Evolutionary conservation across 1,140 invertebrate species (phyloP), one percentile per base, ranked within the genome.

Genomic region (Sitophilus oryzae): DNA sequence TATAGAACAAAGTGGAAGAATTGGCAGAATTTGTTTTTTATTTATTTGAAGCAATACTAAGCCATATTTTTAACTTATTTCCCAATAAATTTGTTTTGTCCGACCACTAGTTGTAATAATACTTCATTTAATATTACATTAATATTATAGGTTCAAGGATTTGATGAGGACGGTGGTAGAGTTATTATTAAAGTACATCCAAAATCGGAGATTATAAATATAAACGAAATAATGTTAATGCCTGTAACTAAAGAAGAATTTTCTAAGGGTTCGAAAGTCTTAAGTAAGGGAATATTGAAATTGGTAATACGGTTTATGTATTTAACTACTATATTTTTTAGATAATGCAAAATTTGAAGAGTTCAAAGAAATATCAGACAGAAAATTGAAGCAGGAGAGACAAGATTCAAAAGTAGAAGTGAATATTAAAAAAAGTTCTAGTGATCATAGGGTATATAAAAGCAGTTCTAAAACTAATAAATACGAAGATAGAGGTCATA

Each of bases 151-250:
- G 79, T 95, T 15, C 79, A 88, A 66, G 88, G 89, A 20, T 79
- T 94, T 56, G 89, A 94, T 74, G 91, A 93, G 63, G 86, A 91
- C 61, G 84, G 84, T 53, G 85, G 85, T 0, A 76, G 91, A 52
- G 76, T 91, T 8, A 82, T 91, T 66, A 77, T 95, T 0, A 89
- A 89, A 76, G 75, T 93, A 56, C 76, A 86, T 15, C 73, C 91
- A 1, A 82, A 80, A 50, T 82, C 83, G 41, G 72, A 83, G 66
- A 80, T 76, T 15, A 75, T 88, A 34, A 84, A 83, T 21, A 70
- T 93, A 9, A 87, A 83, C 69, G 90, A 94, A 73, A 84, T 83
- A 60, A 77, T 83, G 68, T 77, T 94, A 53, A 75, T 83, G 63
- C 76, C 86, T 0, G 87, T 95, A 2, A 79, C 82, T 0, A 83